Evolutionary conservation across 2,888 invertebrate genomes (phyloP).

Genomic region (Pollenia griseotomentosa): DNA sequence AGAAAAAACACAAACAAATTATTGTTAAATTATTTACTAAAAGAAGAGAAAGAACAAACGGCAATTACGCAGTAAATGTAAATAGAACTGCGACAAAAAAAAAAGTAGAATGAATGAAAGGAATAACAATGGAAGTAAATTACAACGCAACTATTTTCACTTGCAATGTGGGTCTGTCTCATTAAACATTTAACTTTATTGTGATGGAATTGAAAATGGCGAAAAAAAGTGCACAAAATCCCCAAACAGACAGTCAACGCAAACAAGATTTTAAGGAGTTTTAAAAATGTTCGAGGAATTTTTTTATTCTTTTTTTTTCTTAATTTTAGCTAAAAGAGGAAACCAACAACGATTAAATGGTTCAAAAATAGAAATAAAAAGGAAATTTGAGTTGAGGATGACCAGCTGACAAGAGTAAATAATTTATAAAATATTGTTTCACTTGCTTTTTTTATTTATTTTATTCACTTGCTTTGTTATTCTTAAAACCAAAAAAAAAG

Average conservation of each 20-base stretch:
- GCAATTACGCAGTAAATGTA: conserved; percentile 50
- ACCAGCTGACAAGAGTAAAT: no score
- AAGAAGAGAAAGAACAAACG: conserved; percentile 19
- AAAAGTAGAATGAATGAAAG: neutral
- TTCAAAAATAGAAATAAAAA: no score
- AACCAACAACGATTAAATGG: neutral
- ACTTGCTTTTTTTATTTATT: no score
- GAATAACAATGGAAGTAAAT: conserved; percentile 44
- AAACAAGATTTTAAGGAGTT: conserved; percentile 21
- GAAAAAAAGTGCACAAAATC: conserved; percentile 8
- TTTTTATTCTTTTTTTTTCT: neutral
- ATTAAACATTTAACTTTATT: neutral
- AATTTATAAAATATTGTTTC: no score
- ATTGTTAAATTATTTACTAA: conserved; percentile 42
- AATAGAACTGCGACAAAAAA: neutral
- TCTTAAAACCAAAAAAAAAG: no score
- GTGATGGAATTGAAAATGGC: neutral
- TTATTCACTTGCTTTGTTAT: no score
- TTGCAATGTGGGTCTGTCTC: neutral
- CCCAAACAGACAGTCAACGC: neutral
- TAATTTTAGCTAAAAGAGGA: no score
- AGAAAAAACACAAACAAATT: conserved; percentile 1
- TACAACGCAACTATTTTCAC: conserved; percentile 3
- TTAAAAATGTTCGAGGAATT: conserved; percentile 5
- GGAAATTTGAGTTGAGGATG: no score